Evolutionary conservation across 2,113 vertebrate species (phyloP).

Genomic region (Trogon surrucura): DNA sequence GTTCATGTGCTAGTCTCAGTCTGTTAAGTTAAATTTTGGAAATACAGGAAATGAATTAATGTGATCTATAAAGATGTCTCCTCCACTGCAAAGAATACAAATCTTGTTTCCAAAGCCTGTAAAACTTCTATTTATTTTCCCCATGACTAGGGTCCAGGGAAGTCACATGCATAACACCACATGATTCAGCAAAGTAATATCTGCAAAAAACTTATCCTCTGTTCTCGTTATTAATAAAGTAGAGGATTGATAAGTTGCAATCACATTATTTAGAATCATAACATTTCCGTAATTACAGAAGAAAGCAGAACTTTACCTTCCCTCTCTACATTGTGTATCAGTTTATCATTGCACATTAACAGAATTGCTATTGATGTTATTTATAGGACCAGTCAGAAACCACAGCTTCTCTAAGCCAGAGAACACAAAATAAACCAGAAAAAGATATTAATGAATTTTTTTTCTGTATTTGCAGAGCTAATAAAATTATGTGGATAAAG

Average conservation of each 20-base stretch:
- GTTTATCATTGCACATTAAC: background rate
- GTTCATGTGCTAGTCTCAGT: background rate
- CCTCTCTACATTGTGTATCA: background rate
- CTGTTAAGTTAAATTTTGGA: background rate
- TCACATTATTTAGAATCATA: background rate
- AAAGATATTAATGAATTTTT: background rate
- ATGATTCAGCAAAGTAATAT: background rate
- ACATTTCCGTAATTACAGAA: background rate
- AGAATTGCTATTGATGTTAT: background rate
- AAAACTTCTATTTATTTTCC: background rate
- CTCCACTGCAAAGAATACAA: background rate
- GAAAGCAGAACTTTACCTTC: background rate
- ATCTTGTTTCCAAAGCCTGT: background rate
- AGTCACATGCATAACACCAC: background rate
- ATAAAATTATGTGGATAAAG: background rate
- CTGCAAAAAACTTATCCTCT: background rate
- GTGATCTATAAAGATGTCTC: background rate
- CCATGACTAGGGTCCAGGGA: too few relatives aligned
- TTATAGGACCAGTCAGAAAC: background rate
- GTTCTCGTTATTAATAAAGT: background rate
- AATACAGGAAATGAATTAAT: background rate
- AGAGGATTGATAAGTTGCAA: background rate
- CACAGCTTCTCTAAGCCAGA: background rate
- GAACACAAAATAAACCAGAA: background rate
- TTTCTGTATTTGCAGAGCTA: background rate